These are phyloP conservation scores for Ellobius talpinus DNA, from an alignment of 2,113 vertebrate species.

Conservation along the genomic window DNA sequence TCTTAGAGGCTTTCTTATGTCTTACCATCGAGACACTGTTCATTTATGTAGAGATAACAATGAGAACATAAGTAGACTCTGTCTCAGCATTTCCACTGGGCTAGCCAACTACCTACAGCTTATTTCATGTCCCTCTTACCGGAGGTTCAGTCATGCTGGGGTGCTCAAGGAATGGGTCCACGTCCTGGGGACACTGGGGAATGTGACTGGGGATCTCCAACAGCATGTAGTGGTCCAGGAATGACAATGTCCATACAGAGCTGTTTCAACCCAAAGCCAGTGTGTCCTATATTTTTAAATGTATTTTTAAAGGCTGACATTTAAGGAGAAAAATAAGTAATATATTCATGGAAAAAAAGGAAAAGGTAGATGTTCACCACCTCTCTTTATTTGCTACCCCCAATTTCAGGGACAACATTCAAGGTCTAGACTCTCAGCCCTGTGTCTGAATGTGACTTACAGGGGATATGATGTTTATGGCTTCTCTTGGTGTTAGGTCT, in stretches of 20 bases:
- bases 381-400: not conserved
- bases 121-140: not conserved
- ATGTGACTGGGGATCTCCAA: not conserved
- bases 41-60: not conserved
- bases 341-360: not conserved
- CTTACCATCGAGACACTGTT: not conserved
- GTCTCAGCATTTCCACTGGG: not conserved
- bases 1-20: not conserved
- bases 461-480: not conserved
- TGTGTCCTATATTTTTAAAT: not conserved
- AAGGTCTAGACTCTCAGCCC: not conserved
- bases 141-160: no score
- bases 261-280: not conserved
- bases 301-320: not conserved
- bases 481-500: not conserved
- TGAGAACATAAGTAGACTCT: not conserved
- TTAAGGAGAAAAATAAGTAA: not conserved
- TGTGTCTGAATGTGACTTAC: not conserved
- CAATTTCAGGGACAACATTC: not conserved
- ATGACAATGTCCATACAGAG: no score
- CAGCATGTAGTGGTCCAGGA: not conserved
- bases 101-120: not conserved
- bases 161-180: not conserved
- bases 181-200: fast-evolving
- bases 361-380: not conserved